Evolutionary conservation across 2,113 vertebrate species (phyloP).

Genomic region (Gadus chalcogrammus): DNA sequence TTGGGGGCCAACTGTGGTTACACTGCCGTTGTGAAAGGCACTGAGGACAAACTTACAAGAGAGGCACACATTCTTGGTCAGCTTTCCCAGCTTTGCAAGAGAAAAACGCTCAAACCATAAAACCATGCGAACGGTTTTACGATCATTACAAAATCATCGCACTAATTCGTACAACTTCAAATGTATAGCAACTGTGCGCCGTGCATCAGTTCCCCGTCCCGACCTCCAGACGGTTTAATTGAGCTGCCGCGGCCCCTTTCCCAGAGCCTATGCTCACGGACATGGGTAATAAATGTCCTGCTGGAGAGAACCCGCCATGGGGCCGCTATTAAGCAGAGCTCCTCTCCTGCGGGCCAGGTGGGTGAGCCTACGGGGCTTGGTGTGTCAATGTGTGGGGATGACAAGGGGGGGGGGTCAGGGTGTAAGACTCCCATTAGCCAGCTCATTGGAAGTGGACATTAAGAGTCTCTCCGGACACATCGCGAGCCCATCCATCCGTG

Average conservation of each 20-base stretch:
- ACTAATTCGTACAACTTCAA: too few relatives aligned
- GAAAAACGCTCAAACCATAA: too few relatives aligned
- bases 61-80: too few relatives aligned
- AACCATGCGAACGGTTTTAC: too few relatives aligned
- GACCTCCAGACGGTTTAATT: too few relatives aligned
- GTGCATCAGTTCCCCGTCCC: too few relatives aligned
- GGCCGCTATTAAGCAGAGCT: slow-evolving; percentile 28
- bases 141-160: too few relatives aligned
- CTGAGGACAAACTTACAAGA: background rate
- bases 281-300: slow-evolving; percentile 42
- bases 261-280: slow-evolving; percentile 23
- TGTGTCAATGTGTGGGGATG: slow-evolving; percentile 53
- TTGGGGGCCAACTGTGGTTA: background rate
- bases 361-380: slow-evolving; percentile 41
- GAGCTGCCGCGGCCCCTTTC: too few relatives aligned
- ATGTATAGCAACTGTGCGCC: too few relatives aligned
- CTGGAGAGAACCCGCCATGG: slow-evolving; percentile 16
- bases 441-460: slow-evolving; percentile 61
- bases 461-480: slow-evolving; percentile 51
- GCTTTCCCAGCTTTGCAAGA: too few relatives aligned
- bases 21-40: background rate
- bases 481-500: slow-evolving; percentile 54
- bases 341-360: slow-evolving; percentile 27
- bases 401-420: slow-evolving; percentile 52
- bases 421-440: slow-evolving; percentile 62